Evolutionary conservation across 2,113 vertebrate species (phyloP).

Genomic region (Addax nasomaculatus): DNA sequence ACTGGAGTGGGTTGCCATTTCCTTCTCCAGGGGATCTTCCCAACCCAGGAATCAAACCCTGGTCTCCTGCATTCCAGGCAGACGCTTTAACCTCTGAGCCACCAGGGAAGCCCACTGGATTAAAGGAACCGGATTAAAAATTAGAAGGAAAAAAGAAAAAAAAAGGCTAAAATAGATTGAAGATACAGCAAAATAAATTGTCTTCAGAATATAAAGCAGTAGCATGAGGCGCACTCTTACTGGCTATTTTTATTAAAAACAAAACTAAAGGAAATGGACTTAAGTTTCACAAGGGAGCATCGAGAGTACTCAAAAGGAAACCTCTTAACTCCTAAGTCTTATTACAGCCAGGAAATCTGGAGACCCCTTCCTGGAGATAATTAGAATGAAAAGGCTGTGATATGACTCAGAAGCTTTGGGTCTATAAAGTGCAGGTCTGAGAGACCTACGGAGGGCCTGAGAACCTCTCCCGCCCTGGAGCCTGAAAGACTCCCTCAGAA

Average conservation of each 20-base stretch:
- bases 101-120: not conserved
- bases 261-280: not conserved
- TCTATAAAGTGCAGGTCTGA: not conserved
- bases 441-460: not conserved
- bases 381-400: not conserved
- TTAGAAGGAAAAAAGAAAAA: not conserved
- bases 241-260: slow-evolving; percentile 6
- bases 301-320: not conserved
- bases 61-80: too few relatives aligned
- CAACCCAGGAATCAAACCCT: too few relatives aligned
- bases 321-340: not conserved
- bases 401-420: not conserved
- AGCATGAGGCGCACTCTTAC: not conserved
- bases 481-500: not conserved
- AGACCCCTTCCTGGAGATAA: not conserved
- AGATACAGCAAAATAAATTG: not conserved
- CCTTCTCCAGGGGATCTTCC: too few relatives aligned
- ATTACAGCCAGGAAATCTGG: not conserved
- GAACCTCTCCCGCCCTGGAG: not conserved
- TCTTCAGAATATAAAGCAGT: slow-evolving; percentile 16
- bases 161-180: not conserved
- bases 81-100: too few relatives aligned
- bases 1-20: too few relatives aligned
- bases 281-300: not conserved
- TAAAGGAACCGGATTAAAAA: not conserved